Percentiles rank a stretch among this genome's conserved stretches.
These are phyloP conservation scores for Drosophila borealis DNA, from an alignment of 2,888 invertebrate genomes.

Conservation along the genomic window DNA sequence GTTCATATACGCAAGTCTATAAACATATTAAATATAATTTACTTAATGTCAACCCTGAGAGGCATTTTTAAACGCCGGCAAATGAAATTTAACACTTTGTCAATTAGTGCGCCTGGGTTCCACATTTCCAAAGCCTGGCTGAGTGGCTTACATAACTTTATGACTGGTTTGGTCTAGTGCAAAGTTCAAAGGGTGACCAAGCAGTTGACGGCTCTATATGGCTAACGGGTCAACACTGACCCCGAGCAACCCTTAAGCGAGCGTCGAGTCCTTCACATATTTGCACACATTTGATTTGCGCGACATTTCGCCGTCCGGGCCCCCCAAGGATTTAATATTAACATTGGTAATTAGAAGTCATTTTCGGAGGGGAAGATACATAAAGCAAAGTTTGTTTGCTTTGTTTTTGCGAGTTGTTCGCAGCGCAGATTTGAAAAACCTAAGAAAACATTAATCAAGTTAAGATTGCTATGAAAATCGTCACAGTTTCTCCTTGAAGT, in stretches of 20 bases:
- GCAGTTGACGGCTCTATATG: conserved; percentile 23
- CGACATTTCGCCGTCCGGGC: conserved; percentile 25
- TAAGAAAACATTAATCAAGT: conserved; percentile 45
- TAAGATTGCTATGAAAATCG: conserved; percentile 2
- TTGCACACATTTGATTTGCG: conserved; percentile 63
- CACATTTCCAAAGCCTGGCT: conserved; percentile 3
- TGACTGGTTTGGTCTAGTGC: conserved; percentile 39
- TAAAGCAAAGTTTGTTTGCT: conserved; percentile 29
- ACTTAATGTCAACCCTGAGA: conserved; percentile 78
- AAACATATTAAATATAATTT: conserved; percentile 85
- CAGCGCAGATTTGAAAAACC: conserved; percentile 29
- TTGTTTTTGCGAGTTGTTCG: conserved; percentile 31
- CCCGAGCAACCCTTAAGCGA: conserved; percentile 62
- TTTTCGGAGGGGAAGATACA: conserved; percentile 31
- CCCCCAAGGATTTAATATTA: conserved; percentile 72
- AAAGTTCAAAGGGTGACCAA: conserved; percentile 72
- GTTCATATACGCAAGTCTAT: conserved; percentile 76
- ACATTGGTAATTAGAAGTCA: conserved; percentile 73
- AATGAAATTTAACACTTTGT: conserved; percentile 81
- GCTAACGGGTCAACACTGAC: conserved; percentile 27
- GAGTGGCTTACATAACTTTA: conserved; percentile 31
- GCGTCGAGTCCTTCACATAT: conserved; percentile 40
- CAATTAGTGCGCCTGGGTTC: conserved; percentile 68
- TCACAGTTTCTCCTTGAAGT: neutral
- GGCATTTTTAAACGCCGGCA: conserved; percentile 58